Evolutionary conservation across 2,888 invertebrate genomes (phyloP).

Genomic region (Brachycybe producta): DNA sequence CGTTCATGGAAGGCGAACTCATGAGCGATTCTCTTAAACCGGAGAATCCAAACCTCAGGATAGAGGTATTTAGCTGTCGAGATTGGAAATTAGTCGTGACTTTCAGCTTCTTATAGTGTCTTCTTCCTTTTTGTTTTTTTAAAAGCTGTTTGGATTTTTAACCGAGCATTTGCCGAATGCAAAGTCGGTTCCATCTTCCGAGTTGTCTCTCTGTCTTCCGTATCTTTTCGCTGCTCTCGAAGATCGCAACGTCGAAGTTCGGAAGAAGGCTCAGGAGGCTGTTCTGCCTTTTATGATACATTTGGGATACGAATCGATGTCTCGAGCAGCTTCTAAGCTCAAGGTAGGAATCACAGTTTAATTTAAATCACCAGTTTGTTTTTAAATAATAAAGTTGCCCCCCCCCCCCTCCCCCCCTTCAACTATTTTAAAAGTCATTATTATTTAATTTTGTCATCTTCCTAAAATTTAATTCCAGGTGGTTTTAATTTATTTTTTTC

Average conservation of each 20-base stretch:
- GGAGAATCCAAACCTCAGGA: constrained; percentile 68
- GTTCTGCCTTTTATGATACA: constrained; percentile 87
- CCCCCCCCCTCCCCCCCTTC: no score
- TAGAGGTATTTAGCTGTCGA: constrained; percentile 38
- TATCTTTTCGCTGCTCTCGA: constrained; percentile 68
- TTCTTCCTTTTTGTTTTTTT: not conserved
- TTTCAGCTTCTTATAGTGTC: no score
- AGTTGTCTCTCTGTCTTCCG: constrained; percentile 61
- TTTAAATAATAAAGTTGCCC: not conserved
- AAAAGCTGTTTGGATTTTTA: constrained; percentile 65
- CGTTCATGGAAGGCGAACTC: constrained; percentile 79
- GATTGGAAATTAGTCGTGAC: no score
- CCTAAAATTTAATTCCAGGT: constrained; percentile 3
- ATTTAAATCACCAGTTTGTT: not conserved
- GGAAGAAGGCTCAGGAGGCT: constrained; percentile 79
- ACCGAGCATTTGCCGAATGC: constrained; percentile 59
- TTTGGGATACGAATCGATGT: constrained; percentile 67
- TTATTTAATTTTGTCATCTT: constrained; percentile 5
- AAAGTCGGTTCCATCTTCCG: constrained; percentile 32
- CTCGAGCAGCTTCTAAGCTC: constrained; percentile 58
- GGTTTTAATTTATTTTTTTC: no score
- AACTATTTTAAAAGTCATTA: no score
- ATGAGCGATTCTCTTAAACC: constrained; percentile 69
- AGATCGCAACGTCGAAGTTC: constrained; percentile 80
- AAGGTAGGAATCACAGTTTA: constrained; percentile 44